These are phyloP conservation scores for Artibeus lituratus DNA, from an alignment of 2,797 vertebrate species.

Conservation along the genomic window DNA sequence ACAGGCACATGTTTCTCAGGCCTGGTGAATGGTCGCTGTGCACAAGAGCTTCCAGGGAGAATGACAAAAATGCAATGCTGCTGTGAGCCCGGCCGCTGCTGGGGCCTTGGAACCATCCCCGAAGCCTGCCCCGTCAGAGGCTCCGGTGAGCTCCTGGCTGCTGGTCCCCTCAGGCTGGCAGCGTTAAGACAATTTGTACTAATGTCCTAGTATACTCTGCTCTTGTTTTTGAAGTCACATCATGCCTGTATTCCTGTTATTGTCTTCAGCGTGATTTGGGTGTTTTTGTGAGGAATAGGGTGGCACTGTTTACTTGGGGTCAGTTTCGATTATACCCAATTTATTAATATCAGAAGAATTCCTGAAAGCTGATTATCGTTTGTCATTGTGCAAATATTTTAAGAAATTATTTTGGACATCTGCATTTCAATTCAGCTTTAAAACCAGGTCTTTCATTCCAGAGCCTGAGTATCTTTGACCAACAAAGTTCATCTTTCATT, in stretches of 20 bases:
- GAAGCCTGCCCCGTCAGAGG: constrained; percentile 97
- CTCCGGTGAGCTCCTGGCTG: constrained; percentile 85
- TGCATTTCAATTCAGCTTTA: background rate
- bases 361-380: background rate
- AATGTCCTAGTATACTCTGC: background rate
- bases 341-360: background rate
- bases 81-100: constrained; percentile 95
- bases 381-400: background rate
- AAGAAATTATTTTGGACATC: background rate
- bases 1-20: constrained; percentile 93
- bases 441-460: background rate
- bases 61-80: constrained; percentile 96
- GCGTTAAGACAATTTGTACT: background rate
- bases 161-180: background rate
- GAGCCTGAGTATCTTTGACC: background rate
- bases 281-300: background rate
- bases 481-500: background rate
- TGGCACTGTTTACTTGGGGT: background rate
- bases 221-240: background rate
- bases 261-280: background rate
- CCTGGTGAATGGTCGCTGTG: constrained; percentile 93
- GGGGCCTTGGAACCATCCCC: constrained; percentile 91
- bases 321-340: background rate
- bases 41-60: constrained; percentile 90
- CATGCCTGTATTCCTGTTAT: background rate